Conservation (phyloP, 2,888 invertebrate genomes). For the Amiota communis region DNA sequence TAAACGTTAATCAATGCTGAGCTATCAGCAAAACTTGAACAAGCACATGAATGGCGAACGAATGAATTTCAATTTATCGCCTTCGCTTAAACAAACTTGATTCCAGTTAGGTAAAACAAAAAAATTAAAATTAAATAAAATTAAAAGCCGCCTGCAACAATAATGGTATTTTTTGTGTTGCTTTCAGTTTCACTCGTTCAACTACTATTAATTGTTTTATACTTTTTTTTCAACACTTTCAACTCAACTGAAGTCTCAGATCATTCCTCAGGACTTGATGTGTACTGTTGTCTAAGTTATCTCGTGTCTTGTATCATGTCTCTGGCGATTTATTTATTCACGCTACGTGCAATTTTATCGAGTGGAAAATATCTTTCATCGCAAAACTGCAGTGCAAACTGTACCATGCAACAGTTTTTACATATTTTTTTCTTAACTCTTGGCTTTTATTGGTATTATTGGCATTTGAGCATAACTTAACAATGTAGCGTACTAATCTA, state of each 20-base stretch:
- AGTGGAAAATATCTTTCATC: conserved; percentile 18
- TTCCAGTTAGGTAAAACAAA: conserved; percentile 9
- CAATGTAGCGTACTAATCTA: conserved; percentile 2
- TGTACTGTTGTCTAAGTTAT: not conserved
- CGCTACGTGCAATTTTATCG: conserved; percentile 24
- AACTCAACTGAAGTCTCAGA: not conserved
- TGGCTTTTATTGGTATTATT: not conserved
- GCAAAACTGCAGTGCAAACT: not conserved
- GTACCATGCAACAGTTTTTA: not conserved
- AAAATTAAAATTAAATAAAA: not conserved
- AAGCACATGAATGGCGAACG: not conserved
- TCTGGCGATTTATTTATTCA: conserved; percentile 21
- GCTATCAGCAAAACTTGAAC: conserved; percentile 42
- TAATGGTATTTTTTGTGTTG: not conserved
- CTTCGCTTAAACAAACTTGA: conserved; percentile 13
- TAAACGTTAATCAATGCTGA: conserved; percentile 48
- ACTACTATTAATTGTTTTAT: conserved; percentile 61
- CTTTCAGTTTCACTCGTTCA: conserved; percentile 12
- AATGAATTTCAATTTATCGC: conserved; percentile 50
- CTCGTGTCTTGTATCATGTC: conserved; percentile 3
- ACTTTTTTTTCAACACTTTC: conserved; percentile 45
- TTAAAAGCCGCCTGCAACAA: conserved; percentile 10
- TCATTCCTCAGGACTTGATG: not conserved
- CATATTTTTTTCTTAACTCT: not conserved
- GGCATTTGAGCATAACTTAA: not conserved